phyloP scores from a whole-genome alignment of 1,140 invertebrate species.

The Chironomus striatipennis region DNA sequence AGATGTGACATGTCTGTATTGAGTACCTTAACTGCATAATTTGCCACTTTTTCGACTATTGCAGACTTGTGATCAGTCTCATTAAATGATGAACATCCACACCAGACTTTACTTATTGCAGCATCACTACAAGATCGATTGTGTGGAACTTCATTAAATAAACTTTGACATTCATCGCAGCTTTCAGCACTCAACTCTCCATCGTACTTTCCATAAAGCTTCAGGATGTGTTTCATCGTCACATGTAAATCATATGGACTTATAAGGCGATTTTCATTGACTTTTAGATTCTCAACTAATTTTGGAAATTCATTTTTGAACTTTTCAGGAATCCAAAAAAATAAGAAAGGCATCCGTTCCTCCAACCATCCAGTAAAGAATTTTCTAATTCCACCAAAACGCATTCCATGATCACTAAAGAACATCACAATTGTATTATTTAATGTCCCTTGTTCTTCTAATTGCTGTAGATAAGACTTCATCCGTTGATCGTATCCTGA shows the following conservation, averaged over 20 bases:
- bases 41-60: constrained; percentile 38
- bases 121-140: constrained; percentile 58
- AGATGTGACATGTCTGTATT: constrained; percentile 35
- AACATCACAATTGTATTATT: constrained; percentile 59
- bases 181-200: constrained; percentile 26
- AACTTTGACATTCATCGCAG: constrained; percentile 51
- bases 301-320: constrained; percentile 49
- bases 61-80: constrained; percentile 33
- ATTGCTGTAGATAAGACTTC: constrained; percentile 42
- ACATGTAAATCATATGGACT: constrained; percentile 68
- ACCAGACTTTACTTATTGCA: constrained; percentile 60
- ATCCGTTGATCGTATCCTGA: constrained; percentile 48
- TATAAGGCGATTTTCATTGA: constrained; percentile 56
- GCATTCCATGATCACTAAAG: constrained; percentile 77
- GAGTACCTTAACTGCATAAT: constrained; percentile 39
- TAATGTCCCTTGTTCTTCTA: constrained; percentile 41
- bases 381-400: constrained; percentile 63
- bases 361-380: constrained; percentile 71
- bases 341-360: constrained; percentile 72
- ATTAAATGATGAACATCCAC: constrained; percentile 50
- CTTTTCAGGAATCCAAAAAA: constrained; percentile 58
- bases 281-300: constrained; percentile 48
- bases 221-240: constrained; percentile 42
- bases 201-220: constrained; percentile 37
- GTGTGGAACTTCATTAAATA: constrained; percentile 50